These are phyloP conservation scores for Rhingia campestris DNA, from an alignment of 2,888 invertebrate species.

Conservation along the genomic window DNA sequence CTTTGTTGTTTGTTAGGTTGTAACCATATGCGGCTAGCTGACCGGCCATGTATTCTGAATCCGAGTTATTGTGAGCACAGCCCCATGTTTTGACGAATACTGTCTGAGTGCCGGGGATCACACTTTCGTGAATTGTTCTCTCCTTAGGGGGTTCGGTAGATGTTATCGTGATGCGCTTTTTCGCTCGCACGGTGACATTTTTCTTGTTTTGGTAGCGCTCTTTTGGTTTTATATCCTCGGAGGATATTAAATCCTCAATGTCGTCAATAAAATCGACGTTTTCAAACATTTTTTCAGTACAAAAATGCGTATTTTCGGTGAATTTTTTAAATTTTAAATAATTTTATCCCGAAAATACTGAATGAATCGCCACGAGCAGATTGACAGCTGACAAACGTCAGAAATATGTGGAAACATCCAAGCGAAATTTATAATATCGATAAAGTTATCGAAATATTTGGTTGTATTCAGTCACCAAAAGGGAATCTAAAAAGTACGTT, in stretches of 20 bases:
- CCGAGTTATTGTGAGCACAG: constrained; percentile 98
- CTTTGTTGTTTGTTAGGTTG: constrained; percentile 90
- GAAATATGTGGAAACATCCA: background rate
- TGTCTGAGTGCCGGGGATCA: constrained; percentile 89
- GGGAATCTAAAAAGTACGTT: too few relatives aligned
- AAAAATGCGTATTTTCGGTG: background rate
- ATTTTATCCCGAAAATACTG: background rate
- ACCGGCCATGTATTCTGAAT: constrained; percentile 99
- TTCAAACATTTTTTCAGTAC: constrained; percentile 51
- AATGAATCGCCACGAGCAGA: constrained; percentile 45
- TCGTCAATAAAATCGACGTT: constrained; percentile 85
- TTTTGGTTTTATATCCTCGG: constrained; percentile 91
- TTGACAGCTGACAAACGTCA: constrained; percentile 49
- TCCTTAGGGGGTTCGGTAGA: constrained; percentile 76
- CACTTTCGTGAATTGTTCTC: constrained; percentile 84
- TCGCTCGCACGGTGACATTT: constrained; percentile 87
- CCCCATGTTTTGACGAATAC: constrained; percentile 98
- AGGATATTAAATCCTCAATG: constrained; percentile 92
- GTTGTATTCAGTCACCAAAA: constrained; percentile 13
- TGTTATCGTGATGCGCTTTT: constrained; percentile 81
- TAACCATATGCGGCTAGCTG: constrained; percentile 95
- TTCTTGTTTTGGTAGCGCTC: constrained; percentile 89
- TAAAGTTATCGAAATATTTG: background rate
- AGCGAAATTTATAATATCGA: constrained; percentile 17
- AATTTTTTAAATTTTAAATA: background rate